Conservation (phyloP, 2,113 vertebrate species). For the Gallinago paraguaiae region DNA sequence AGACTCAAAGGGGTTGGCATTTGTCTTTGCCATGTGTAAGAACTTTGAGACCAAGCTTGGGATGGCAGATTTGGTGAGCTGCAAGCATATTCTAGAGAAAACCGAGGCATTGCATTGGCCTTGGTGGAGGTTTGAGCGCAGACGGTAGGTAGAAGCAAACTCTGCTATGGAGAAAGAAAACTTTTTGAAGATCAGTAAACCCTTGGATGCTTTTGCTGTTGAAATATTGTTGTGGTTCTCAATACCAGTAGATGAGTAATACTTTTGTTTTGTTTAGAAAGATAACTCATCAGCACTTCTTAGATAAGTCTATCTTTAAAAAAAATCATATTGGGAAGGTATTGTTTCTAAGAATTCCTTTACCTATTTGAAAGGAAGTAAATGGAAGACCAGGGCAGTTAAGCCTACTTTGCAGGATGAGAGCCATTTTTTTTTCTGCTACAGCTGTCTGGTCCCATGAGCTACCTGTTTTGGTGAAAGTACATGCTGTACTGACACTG, state of each 20-base stretch:
- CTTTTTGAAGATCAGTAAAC: not conserved
- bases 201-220: not conserved
- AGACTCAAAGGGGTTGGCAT: not conserved
- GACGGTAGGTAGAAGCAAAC: not conserved
- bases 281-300: not conserved
- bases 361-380: not conserved
- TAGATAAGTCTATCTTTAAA: not conserved
- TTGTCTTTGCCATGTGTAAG: fast-evolving
- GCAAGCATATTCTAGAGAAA: not conserved
- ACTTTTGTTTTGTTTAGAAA: not conserved
- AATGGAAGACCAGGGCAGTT: not conserved
- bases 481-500: fast-evolving
- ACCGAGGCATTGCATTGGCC: not conserved
- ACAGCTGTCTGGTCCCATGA: not conserved
- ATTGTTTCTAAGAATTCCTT: not conserved
- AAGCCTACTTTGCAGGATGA: not conserved
- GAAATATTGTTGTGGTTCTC: not conserved
- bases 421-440: not conserved
- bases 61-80: not conserved
- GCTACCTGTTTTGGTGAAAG: not conserved
- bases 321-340: not conserved
- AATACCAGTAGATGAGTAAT: not conserved
- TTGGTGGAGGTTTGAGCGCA: not conserved
- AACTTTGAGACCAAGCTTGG: not conserved
- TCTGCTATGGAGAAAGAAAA: not conserved